These are phyloP conservation scores for Acrocephalus kingi DNA, from an alignment of 2,113 vertebrate genomes.

Conservation along the genomic window DNA sequence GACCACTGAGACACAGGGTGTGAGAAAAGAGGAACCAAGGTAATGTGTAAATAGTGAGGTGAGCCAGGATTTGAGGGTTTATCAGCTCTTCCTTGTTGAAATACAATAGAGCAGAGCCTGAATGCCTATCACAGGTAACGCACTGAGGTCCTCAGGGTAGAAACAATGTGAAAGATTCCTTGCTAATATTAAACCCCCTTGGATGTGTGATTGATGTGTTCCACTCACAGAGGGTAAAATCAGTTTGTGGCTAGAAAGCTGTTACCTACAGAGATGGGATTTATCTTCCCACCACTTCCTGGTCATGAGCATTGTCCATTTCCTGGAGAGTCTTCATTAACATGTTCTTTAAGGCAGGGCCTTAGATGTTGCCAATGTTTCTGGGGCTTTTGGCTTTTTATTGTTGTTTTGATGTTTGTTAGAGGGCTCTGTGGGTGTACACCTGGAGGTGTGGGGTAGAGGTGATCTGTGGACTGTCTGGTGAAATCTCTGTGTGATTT, in stretches of 20 bases:
- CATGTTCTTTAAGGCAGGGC: neutral
- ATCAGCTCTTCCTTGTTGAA: neutral
- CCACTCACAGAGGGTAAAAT: neutral
- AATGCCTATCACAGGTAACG: neutral
- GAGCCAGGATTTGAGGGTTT: neutral
- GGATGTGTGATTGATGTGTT: neutral
- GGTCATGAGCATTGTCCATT: accelerated
- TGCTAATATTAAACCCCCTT: neutral
- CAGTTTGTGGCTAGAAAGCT: neutral
- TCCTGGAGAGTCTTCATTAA: neutral
- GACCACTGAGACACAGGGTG: accelerated
- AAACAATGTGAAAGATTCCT: neutral
- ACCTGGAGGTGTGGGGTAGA: neutral
- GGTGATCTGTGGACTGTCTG: neutral
- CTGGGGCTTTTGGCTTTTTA: neutral
- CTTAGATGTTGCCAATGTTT: neutral
- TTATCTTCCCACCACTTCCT: neutral
- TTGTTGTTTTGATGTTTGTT: neutral
- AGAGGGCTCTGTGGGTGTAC: neutral
- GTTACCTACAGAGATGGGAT: neutral
- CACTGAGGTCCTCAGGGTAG: neutral
- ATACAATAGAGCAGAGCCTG: neutral
- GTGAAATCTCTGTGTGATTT: neutral
- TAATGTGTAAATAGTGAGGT: neutral
- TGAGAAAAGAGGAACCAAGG: neutral